phyloP scores from a whole-genome alignment of 1,140 invertebrate species.

The Drosophila equinoxialis region DNA sequence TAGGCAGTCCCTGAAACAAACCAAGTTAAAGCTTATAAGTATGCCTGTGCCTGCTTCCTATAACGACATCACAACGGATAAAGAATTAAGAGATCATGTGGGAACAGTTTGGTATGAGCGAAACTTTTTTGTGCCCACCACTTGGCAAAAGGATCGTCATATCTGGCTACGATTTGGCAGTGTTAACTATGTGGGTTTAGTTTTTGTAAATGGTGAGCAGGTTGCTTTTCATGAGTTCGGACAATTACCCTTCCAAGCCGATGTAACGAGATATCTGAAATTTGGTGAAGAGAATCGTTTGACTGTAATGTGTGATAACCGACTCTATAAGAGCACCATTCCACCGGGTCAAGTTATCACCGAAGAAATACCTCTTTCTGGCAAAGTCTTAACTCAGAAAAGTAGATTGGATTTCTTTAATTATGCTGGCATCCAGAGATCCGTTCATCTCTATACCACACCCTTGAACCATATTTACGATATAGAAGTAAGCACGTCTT shows the following conservation, averaged over 20 bases:
- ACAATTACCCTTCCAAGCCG: constrained; percentile 96
- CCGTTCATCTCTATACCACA: constrained; percentile 94
- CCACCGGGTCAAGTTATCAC: constrained; percentile 90
- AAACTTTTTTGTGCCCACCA: constrained; percentile 89
- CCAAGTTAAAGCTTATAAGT: constrained; percentile 82
- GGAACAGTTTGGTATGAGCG: constrained; percentile 96
- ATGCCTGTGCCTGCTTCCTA: constrained; percentile 98
- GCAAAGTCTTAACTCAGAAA: background rate
- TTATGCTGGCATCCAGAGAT: constrained; percentile 97
- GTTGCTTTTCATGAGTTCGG: constrained; percentile 94
- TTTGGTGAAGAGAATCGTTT: constrained; percentile 90
- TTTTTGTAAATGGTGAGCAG: constrained; percentile 94
- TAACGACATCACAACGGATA: constrained; percentile 95
- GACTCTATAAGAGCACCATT: constrained; percentile 89
- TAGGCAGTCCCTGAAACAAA: constrained; percentile 72
- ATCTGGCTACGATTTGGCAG: constrained; percentile 95
- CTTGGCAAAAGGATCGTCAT: constrained; percentile 87
- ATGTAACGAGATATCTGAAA: constrained; percentile 88
- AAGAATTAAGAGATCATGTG: constrained; percentile 92
- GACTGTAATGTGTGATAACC: constrained; percentile 97
- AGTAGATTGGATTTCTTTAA: constrained; percentile 99
- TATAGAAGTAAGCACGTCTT: constrained; percentile 89
- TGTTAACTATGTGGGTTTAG: constrained; percentile 92
- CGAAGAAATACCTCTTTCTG: constrained; percentile 45
- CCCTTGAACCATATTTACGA: constrained; percentile 92